A percentile compares a stretch with the other conserved stretches of the same genome.
phyloP scores from a whole-genome alignment of 2,888 invertebrate species.

The Hirtodrosophila trivittata region DNA sequence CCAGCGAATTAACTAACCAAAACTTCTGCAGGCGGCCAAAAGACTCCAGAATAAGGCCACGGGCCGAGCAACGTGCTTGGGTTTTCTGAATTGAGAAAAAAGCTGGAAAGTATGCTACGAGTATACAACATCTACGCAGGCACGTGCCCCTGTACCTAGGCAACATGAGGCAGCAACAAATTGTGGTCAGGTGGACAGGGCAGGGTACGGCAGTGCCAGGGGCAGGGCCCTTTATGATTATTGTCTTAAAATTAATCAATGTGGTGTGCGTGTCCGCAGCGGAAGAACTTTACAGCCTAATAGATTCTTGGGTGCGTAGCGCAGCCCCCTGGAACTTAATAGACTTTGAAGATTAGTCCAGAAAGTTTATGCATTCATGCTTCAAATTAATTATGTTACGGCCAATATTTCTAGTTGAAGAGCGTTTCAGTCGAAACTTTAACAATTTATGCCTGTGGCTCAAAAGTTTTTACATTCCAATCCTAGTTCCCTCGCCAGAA shows the following conservation, averaged over 20 bases:
- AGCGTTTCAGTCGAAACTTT: slow-evolving; percentile 11
- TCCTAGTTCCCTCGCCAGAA: too few relatives aligned
- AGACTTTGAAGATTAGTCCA: slow-evolving; percentile 53
- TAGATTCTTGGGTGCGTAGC: slow-evolving; percentile 46
- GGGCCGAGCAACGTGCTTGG: slow-evolving; percentile 58
- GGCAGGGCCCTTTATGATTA: slow-evolving; percentile 69
- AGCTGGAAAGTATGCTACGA: slow-evolving; percentile 60
- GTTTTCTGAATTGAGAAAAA: slow-evolving; percentile 42
- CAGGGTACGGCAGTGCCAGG: slow-evolving; percentile 7
- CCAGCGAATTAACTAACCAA: slow-evolving; percentile 67
- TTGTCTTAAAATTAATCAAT: slow-evolving; percentile 79
- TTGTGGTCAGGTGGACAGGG: slow-evolving; percentile 40
- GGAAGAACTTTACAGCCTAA: slow-evolving; percentile 57
- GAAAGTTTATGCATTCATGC: slow-evolving; percentile 55
- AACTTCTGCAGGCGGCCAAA: slow-evolving; percentile 40
- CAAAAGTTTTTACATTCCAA: not conserved
- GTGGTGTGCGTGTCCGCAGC: slow-evolving; percentile 61
- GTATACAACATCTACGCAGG: slow-evolving; percentile 26
- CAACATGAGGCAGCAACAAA: slow-evolving; percentile 34
- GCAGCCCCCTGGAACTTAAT: slow-evolving; percentile 40
- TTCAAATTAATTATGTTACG: slow-evolving; percentile 74
- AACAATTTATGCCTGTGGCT: slow-evolving; percentile 15
- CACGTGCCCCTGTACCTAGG: slow-evolving; percentile 42
- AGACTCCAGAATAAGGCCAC: slow-evolving; percentile 16
- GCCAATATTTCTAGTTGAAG: slow-evolving; percentile 45